Evolutionary conservation across 2,888 invertebrate genomes (phyloP).

Genomic region (Lasioglossum oenotherae): DNA sequence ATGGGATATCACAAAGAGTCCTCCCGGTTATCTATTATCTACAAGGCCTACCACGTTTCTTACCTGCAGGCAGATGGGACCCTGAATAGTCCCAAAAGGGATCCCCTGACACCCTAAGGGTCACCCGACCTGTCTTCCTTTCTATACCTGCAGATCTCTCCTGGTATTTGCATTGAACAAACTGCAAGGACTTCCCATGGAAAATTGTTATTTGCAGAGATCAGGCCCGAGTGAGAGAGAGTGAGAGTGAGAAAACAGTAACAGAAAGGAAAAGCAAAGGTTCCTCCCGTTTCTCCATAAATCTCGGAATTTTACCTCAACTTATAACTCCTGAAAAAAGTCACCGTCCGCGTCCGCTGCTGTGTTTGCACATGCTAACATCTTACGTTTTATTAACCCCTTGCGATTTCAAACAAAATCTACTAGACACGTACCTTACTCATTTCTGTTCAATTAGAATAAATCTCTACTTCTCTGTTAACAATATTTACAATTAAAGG

Average conservation of each 20-base stretch:
- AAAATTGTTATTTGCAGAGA: constrained; percentile 69
- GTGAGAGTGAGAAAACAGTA: neutral
- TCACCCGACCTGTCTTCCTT: constrained; percentile 77
- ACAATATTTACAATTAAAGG: too few relatives aligned
- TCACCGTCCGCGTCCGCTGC: constrained; percentile 8
- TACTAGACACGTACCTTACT: neutral
- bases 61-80: constrained; percentile 83
- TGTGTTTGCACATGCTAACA: neutral
- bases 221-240: constrained; percentile 27
- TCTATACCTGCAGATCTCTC: constrained; percentile 70
- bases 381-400: constrained; percentile 3
- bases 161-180: constrained; percentile 75
- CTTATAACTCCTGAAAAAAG: constrained; percentile 24
- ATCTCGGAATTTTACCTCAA: constrained; percentile 39
- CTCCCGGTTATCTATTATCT: constrained; percentile 83
- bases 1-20: constrained; percentile 80
- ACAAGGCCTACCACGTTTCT: constrained; percentile 74
- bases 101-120: constrained; percentile 79
- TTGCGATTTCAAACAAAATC: constrained; percentile 1
- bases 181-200: constrained; percentile 67
- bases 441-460: neutral
- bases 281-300: constrained; percentile 40
- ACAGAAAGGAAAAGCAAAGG: constrained; percentile 42
- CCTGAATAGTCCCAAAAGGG: constrained; percentile 78
- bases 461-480: neutral